These are phyloP conservation scores for Sapajus apella DNA, from an alignment of 2,113 vertebrate genomes.

Conservation along the genomic window DNA sequence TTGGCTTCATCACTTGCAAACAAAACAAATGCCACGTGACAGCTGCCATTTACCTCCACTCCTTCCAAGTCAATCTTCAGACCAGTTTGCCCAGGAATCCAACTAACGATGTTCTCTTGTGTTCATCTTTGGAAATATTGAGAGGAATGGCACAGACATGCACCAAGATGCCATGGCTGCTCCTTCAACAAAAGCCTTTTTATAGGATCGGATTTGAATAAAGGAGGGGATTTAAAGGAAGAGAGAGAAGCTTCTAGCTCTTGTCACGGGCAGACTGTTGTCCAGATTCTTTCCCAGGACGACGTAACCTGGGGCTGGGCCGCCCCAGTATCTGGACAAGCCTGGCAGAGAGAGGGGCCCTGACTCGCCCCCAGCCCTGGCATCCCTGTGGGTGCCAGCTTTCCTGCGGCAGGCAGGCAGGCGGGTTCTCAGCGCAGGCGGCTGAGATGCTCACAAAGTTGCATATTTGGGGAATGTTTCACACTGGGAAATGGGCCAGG, in stretches of 20 bases:
- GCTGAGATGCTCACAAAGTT: background rate
- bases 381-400: background rate
- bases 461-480: slow-evolving; percentile 74
- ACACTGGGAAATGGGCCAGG: slow-evolving; percentile 71
- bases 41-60: background rate
- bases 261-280: background rate
- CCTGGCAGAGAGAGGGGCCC: background rate
- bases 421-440: background rate
- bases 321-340: slow-evolving; percentile 28
- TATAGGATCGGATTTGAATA: slow-evolving; percentile 24
- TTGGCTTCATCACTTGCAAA: slow-evolving; percentile 42
- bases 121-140: slow-evolving; percentile 47
- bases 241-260: background rate
- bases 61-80: slow-evolving; percentile 6
- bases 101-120: background rate
- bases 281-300: slow-evolving; percentile 33
- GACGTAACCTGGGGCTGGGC: background rate
- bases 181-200: slow-evolving; percentile 68
- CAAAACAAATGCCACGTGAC: slow-evolving; percentile 40
- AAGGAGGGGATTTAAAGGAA: slow-evolving; percentile 36
- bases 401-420: slow-evolving; percentile 10
- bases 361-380: background rate
- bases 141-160: background rate
- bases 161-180: background rate
- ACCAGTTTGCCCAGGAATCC: slow-evolving; percentile 30